These are phyloP conservation scores for Macrobrachium nipponense DNA, from an alignment of 1,140 invertebrate species.

Conservation along the genomic window DNA sequence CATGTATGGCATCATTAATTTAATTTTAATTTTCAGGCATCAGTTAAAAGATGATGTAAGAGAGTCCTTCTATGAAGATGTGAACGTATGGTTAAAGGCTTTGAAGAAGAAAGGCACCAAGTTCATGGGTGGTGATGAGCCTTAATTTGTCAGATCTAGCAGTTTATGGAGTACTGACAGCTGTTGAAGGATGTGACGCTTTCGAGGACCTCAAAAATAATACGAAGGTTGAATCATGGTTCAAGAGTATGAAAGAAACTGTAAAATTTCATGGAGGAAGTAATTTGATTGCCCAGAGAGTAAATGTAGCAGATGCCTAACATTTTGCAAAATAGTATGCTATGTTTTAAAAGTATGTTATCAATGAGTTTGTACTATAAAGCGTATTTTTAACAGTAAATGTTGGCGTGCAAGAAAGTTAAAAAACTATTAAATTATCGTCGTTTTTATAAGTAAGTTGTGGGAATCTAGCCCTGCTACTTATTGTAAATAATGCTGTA, in stretches of 20 bases:
- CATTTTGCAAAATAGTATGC: no score
- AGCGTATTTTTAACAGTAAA: no score
- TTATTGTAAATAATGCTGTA: no score
- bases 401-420: no score
- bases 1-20: no score
- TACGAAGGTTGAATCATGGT: slow-evolving; percentile 78
- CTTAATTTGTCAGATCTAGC: slow-evolving; percentile 94
- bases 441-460: no score
- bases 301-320: not conserved
- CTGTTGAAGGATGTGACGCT: slow-evolving; percentile 94
- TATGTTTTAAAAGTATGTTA: no score
- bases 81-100: slow-evolving; percentile 82
- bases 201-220: slow-evolving; percentile 86
- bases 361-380: no score
- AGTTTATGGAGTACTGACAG: slow-evolving; percentile 92
- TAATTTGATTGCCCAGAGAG: slow-evolving; percentile 15
- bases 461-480: no score
- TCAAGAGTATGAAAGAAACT: slow-evolving; percentile 68
- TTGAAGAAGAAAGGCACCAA: slow-evolving; percentile 77
- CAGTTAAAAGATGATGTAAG: slow-evolving; percentile 89
- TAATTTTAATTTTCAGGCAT: slow-evolving; percentile 74
- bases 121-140: slow-evolving; percentile 86
- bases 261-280: slow-evolving; percentile 64
- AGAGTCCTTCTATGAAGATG: slow-evolving; percentile 88
- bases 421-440: no score